Conservation (phyloP, 2,113 vertebrate genomes). For the Catharus minimus region DNA sequence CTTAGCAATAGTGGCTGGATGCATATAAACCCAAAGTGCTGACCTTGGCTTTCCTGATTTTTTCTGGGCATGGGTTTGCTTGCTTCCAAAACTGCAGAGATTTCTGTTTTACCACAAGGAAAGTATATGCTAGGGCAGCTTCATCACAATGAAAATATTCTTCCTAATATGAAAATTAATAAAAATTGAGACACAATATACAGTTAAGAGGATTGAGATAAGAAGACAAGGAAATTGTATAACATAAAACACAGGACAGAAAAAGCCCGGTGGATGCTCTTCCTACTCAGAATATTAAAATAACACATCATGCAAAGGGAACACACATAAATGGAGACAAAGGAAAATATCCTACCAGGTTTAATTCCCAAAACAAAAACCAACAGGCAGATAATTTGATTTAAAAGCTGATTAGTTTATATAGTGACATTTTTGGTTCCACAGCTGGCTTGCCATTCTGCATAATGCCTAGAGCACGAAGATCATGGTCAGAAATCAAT, state of each 20-base stretch:
- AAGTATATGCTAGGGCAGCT: not conserved
- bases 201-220: not conserved
- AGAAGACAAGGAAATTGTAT: not conserved
- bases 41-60: not conserved
- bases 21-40: not conserved
- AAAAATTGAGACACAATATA: not conserved
- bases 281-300: constrained; percentile 26
- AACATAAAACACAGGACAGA: not conserved
- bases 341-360: not conserved
- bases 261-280: not conserved
- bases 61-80: not conserved
- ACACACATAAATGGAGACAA: not conserved
- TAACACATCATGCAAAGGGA: not conserved
- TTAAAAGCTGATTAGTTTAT: not conserved
- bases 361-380: not conserved
- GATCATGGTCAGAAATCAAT: not conserved
- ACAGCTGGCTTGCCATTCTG: not conserved
- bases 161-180: not conserved
- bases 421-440: not conserved
- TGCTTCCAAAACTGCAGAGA: not conserved
- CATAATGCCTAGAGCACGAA: not conserved
- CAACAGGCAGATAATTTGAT: not conserved
- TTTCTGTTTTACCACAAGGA: not conserved
- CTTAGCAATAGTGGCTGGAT: not conserved
- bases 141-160: not conserved